Evolutionary conservation across 2,113 vertebrate species (phyloP), one percentile per base, ranked within the genome.

Genomic region (Lophotis ruficrista): DNA sequence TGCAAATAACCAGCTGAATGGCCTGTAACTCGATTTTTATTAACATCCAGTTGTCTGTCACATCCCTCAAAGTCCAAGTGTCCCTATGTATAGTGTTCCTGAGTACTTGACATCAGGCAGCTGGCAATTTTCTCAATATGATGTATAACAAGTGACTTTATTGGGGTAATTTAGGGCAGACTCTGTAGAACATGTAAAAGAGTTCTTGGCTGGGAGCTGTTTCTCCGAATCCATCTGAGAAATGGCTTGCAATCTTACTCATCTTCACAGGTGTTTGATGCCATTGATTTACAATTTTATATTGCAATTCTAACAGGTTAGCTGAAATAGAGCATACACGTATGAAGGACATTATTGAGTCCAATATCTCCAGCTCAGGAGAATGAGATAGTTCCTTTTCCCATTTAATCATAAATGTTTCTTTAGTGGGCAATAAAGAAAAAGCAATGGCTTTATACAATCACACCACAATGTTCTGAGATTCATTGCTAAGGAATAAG

Each of bases 391-490:
- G 94, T 97, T 97, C 96, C 90, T 77, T 96, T 96, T 97, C 95
- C 94, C 94, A 94, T 96, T 97, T 97, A 97, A 97, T 97, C 96
- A 97, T 94, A 97, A 97, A 97, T 96, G 97, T 97, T 97, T 97
- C 97, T 97, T 97, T 97, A 97, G 97, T 97, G 97, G 83, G 94
- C 96, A 95, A 97, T 97, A 97, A 97, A 97, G 94, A 92, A 97
- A 97, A 97, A 89, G 97, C 96, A 97, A 94, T 97, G 96, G 96
- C 92, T 97, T 97, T 97, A 94, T 87, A 96, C 96, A 97, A 96
- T 96, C 94, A 97, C 95, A 85, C 91, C 95, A 94, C 94, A 97
- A 94, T 97, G 96, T 94, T 95, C 96, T 83, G 95, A 97, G 93
- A 97, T 97, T 97, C 97, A 97, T 96, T 96, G 95, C 91, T 76